Evolutionary conservation across 2,113 vertebrate species (phyloP).

Genomic region (Cyanocitta stelleri): DNA sequence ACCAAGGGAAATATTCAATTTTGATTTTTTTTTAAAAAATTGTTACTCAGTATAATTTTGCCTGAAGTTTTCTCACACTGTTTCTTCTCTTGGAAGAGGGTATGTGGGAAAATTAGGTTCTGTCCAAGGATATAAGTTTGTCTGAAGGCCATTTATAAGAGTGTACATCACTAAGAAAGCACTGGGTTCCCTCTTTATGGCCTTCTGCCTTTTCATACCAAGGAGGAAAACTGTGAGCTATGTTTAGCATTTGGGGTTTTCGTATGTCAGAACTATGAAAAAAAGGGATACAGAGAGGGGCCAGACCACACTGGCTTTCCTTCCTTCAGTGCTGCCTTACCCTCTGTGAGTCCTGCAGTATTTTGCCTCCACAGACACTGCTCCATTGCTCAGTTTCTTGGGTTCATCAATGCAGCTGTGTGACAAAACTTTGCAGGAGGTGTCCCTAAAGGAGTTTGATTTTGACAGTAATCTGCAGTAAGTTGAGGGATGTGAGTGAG

Average conservation of each 20-base stretch:
- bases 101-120: not conserved
- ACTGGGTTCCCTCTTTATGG: not conserved
- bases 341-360: not conserved
- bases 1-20: not conserved
- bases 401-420: not conserved
- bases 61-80: not conserved
- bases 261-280: not conserved
- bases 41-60: not conserved
- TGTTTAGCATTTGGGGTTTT: not conserved
- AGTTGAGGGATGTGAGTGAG: not conserved
- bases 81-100: not conserved
- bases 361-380: not conserved
- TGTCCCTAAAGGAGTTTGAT: not conserved
- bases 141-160: not conserved
- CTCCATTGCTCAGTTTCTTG: not conserved
- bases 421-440: not conserved
- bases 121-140: not conserved
- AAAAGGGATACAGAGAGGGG: not conserved
- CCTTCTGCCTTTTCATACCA: not conserved
- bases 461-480: not conserved
- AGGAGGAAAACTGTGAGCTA: not conserved
- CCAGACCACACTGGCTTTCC: not conserved
- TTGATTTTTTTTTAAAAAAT: not conserved
- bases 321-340: not conserved
- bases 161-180: not conserved